Evolutionary conservation across 2,888 invertebrate species (phyloP).

Genomic region (Alitta virens): DNA sequence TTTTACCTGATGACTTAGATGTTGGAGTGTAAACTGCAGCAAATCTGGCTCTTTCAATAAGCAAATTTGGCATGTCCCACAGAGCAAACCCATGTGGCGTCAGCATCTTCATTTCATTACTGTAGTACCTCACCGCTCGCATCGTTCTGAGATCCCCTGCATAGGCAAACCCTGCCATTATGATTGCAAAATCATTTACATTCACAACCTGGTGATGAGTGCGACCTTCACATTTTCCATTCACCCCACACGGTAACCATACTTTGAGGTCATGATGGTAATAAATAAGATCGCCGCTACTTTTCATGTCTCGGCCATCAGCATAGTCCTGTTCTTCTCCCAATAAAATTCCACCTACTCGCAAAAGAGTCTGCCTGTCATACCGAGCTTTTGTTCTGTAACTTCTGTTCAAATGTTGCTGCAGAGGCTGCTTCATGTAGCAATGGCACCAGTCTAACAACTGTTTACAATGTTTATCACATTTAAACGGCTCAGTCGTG

Average conservation of each 20-base stretch:
- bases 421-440: conserved; percentile 21
- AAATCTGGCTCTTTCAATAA: conserved; percentile 23
- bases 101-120: conserved; percentile 24
- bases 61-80: conserved; percentile 26
- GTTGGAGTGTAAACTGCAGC: conserved; percentile 4
- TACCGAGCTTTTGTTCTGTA: conserved; percentile 24
- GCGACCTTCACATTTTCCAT: conserved; percentile 16
- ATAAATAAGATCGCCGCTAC: conserved; percentile 16
- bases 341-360: conserved; percentile 20
- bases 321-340: background rate
- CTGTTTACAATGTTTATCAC: conserved; percentile 17
- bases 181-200: conserved; percentile 23
- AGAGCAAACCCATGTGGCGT: conserved; percentile 21
- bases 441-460: conserved; percentile 11
- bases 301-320: conserved; percentile 3
- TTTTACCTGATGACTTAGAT: too few relatives aligned
- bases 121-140: conserved; percentile 15
- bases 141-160: conserved; percentile 8
- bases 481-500: conserved; percentile 16
- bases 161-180: conserved; percentile 25
- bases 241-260: conserved; percentile 24
- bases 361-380: conserved; percentile 17
- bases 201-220: conserved; percentile 23
- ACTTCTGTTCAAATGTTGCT: conserved; percentile 18
- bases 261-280: conserved; percentile 19